Base-by-base conservation (phyloP, 2,888 invertebrate genomes). In the Leptothorax acervorum region DNA sequence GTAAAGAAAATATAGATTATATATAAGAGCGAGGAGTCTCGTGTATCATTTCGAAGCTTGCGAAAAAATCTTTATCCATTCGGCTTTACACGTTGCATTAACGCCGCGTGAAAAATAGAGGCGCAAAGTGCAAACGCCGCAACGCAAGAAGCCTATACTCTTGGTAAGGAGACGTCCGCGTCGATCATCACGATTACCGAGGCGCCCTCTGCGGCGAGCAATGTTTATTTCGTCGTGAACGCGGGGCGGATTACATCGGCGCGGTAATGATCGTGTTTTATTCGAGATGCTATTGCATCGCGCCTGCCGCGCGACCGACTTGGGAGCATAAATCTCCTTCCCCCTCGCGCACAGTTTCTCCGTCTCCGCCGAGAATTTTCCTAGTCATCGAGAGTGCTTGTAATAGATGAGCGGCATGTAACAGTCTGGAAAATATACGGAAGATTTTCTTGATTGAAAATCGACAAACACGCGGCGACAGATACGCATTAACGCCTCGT, bases 231-330 rank as follows among this genome's bases (percentile, higher is more conserved):
- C 86, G 84, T 89, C 57, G 83, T 82, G 66, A 83, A 78, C 79
- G 73, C 65, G 71, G 82, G 78, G 85, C 86, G 48, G 89, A 81
- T 89, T 89, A 88, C 76, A 82, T 85, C 85, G 82, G 66, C 86
- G 63, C 85, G 85, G 83, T 89, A 86, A 89, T 85, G 70, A 89
- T 85, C 79, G 86, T 75, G 87, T 89, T 87, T 87, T 87, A 89
- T 86, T 81, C 86, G 84, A 78, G 68, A 73, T 28, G 62, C 65
- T 65, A 65, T 65, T 82, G 63, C 75, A 28, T 82, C 51, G 55
- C 35, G 31, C 39, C 23, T 42, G 66, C 28, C 57, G 48, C 63
- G 45, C 39, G 39, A 71, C 48, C 9, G 31, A 23, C 23, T 23
- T 23, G 66, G 48, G 35, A 48, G 23, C 35, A 76, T 65, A 75